Evolutionary conservation across 2,888 invertebrate species (phyloP).

Genomic region (Strigamia crassipes): DNA sequence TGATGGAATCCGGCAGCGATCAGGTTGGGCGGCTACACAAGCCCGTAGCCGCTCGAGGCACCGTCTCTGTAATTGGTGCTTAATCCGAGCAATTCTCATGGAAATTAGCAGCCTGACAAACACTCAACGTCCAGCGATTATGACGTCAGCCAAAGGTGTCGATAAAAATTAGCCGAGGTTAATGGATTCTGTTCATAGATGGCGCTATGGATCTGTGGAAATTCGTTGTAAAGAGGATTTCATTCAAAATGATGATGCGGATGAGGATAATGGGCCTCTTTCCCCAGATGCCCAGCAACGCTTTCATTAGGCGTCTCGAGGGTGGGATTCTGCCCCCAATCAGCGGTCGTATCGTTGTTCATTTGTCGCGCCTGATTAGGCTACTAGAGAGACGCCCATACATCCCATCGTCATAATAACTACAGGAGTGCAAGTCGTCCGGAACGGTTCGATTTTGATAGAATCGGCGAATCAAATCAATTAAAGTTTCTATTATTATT

Average conservation of each 20-base stretch:
- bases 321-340: slow-evolving; percentile 10
- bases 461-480: not conserved
- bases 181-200: not conserved
- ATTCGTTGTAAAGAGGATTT: not conserved
- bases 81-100: slow-evolving; percentile 10
- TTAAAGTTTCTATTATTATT: not conserved
- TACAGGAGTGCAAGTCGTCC: not conserved
- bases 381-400: not conserved
- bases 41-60: not conserved
- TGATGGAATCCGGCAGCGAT: not conserved
- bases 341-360: slow-evolving; percentile 3
- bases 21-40: not conserved
- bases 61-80: slow-evolving; percentile 10
- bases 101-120: slow-evolving; percentile 10
- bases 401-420: not conserved
- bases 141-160: not conserved
- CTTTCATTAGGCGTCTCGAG: slow-evolving; percentile 3
- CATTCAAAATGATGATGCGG: not conserved
- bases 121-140: not conserved
- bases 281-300: slow-evolving; percentile 1
- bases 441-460: too few relatives aligned
- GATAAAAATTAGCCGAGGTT: not conserved
- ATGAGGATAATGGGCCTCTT: slow-evolving; percentile 3
- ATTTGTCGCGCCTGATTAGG: slow-evolving; percentile 10
- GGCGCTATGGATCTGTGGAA: not conserved